Percentiles rank a stretch among this genome's conserved stretches.
These are phyloP conservation scores for Cephalopachus bancanus DNA, from an alignment of 2,797 vertebrate species.

Conservation along the genomic window DNA sequence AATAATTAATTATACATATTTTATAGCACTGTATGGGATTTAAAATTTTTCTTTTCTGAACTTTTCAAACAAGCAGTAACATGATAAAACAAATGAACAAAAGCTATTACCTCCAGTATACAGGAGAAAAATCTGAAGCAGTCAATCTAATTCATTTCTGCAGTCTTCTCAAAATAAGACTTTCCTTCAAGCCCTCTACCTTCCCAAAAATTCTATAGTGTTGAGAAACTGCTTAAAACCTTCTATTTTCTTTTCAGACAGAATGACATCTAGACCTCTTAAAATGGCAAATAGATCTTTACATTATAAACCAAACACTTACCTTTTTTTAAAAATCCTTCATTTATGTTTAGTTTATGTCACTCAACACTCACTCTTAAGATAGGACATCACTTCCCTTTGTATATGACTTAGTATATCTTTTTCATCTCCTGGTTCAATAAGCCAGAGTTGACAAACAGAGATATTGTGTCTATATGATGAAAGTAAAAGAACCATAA, in stretches of 20 bases:
- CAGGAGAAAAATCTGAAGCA: neutral
- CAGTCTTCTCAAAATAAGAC: neutral
- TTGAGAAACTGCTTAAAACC: neutral
- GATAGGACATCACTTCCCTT: neutral
- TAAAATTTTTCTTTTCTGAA: neutral
- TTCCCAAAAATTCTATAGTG: neutral
- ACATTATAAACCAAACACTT: neutral
- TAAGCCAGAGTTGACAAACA: neutral
- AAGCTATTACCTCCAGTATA: neutral
- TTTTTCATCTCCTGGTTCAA: neutral
- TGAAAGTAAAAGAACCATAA: neutral
- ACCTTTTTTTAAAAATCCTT: neutral
- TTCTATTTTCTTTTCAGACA: neutral
- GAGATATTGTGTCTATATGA: neutral
- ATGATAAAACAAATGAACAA: neutral
- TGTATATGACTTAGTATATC: neutral
- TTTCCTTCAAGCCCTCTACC: neutral
- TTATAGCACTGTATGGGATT: neutral
- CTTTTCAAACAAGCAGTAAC: constrained; percentile 12
- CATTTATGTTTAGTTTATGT: neutral
- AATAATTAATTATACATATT: neutral
- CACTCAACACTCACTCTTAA: neutral
- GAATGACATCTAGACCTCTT: neutral
- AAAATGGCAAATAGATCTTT: neutral
- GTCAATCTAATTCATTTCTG: neutral